Conservation (phyloP, 2,888 invertebrate genomes). For the Nomada hirtipes region DNA sequence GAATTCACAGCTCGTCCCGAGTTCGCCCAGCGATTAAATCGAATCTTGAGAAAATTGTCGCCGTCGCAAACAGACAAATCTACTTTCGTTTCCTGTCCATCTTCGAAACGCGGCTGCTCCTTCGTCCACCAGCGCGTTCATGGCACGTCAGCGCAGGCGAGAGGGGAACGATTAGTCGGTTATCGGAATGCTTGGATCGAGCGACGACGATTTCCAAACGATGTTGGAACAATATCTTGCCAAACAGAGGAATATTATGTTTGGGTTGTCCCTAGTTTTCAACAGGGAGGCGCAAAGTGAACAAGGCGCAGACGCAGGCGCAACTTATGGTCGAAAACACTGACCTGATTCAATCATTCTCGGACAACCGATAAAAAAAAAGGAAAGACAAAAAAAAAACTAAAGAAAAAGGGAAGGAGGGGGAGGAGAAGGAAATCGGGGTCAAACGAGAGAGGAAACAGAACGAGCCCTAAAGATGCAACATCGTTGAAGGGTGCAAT, state of each 20-base stretch:
- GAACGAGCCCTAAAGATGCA: background rate
- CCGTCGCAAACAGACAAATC: background rate
- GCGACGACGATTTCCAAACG: conserved; percentile 22
- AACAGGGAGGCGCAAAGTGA: conserved; percentile 80
- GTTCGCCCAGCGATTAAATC: background rate
- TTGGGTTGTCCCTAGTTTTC: conserved; percentile 81
- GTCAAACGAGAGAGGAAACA: conserved; percentile 5
- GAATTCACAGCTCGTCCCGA: background rate
- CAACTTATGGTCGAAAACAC: conserved; percentile 84
- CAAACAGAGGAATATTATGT: conserved; percentile 78
- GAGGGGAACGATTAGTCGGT: conserved; percentile 33
- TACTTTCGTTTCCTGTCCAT: background rate
- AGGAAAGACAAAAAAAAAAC: background rate
- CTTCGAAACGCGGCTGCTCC: background rate
- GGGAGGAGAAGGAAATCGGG: background rate
- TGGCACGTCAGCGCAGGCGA: background rate
- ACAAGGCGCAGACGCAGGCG: conserved; percentile 77
- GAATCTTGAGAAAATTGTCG: background rate
- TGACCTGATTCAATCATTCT: conserved; percentile 83
- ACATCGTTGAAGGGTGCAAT: background rate
- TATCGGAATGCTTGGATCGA: conserved; percentile 41
- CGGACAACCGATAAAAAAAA: conserved; percentile 49
- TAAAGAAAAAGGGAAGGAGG: background rate
- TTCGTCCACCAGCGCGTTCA: background rate
- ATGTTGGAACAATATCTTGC: conserved; percentile 68